Base-by-base conservation (phyloP, 1,140 invertebrate species). In the Phortica variegata region DNA sequence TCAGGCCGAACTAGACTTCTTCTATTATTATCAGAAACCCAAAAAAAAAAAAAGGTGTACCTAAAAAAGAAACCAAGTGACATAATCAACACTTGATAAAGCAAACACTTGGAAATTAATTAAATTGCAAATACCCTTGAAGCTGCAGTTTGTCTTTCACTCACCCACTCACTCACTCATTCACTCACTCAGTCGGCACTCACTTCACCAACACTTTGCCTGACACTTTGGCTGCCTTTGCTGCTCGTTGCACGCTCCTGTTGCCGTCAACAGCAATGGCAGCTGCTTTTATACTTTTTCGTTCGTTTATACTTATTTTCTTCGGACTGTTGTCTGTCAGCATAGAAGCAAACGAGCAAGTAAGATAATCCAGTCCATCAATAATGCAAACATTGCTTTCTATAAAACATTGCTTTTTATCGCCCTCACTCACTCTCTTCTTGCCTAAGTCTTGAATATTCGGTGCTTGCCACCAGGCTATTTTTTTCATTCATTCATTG, bases 101-200 rank as follows among this genome's bases (percentile, higher is more conserved):
- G 63, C 63, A 66, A 66, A 66, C 63, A 66, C 63, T 66, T 66
- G 63, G 68, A 66, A 66, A 66, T 66, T 66, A 66, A 66, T 66
- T 66, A 66, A 66, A 66, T 66, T 66, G 63, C 63, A 68, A 66
- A 66, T 66, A 66, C 68, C 58, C 63, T 66, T 58, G 50, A 68
- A 63, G 60, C 63, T 50, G 47, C 49, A 60, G 63, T 6, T 4
- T 15, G 31, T 32, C 39, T 42, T 15, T 5, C 33, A 34, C 33
- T 15, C 33, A 34, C 33, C 4, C 4, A 34, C 12, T 6, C 40
- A 49, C 17, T 7, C 44, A 13, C 10, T 1, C 29, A 16, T 50
- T 26, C 31, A 43, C 44, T 41, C 56, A 38, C 47, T 47, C 54
- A 56, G n/a, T n/a, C n/a, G n/a, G n/a, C 42, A 45, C 53, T 47